Base-by-base conservation (phyloP, 1,140 invertebrate genomes). In the Reticulitermes speratus region DNA sequence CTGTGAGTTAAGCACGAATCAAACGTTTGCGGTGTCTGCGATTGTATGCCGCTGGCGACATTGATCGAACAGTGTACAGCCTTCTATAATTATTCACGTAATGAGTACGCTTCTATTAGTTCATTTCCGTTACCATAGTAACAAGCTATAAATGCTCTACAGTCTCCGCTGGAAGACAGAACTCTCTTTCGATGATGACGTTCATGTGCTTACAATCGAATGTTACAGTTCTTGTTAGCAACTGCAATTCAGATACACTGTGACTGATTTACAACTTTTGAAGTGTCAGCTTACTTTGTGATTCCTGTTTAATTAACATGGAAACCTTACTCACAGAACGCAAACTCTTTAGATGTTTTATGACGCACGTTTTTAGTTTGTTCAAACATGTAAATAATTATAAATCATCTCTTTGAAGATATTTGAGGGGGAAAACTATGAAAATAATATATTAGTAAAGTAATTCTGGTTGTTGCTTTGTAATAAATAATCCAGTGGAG, bases 301-400 rank as follows among this genome's bases (percentile, higher is more conserved):
- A 75, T 75, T 75, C n/a, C 25, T 30, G 65, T 75, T 75, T 75
- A 75, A 75, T 75, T 75, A 75, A 75, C 65, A 30, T 75, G n/a
- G 65, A 30, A 75, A 16, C 25, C 65, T 25, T 75, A 25, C 30
- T 75, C n/a, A 30, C 25, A n/a, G 25, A 7, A 75, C n/a, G 5
- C 52, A 19, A 14, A 52, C 1, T 55, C 1, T 21, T 12, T 55
- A 55, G 9, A 55, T 55, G 19, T 55, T 21, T 55, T 55, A 38
- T 38, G 38, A 38, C 2, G 38, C 38, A 38, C 2, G 38, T 38
- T 21, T 52, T 19, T 16, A 21, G 19, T 21, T 19, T 55, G 14
- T 55, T 55, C 19, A 12, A 19, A 21, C 52, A 55, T 16, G 19
- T 55, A 55, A 55, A 55, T 55, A 55, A 1, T 55, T 55, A 21